These are phyloP conservation scores for Thaumetopoea pityocampa DNA, from an alignment of 1,140 invertebrate species.

Conservation along the genomic window DNA sequence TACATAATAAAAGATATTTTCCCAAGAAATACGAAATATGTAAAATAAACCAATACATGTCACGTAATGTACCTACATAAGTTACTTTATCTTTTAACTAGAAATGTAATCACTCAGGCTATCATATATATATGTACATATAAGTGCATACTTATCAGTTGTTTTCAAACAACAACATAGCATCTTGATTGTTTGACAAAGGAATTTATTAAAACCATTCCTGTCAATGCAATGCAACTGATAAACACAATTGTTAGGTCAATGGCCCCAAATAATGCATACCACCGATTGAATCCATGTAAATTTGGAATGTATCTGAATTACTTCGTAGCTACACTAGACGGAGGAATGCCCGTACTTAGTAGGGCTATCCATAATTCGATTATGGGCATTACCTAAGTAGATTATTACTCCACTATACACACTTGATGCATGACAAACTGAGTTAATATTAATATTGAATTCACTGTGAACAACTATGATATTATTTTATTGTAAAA, in stretches of 20 bases:
- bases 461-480: slow-evolving; percentile 7
- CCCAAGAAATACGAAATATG: no score
- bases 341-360: neutral
- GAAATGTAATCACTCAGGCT: no score
- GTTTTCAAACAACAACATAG: slow-evolving; percentile 4
- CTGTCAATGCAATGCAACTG: neutral
- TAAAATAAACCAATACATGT: no score
- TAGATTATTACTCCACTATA: no score
- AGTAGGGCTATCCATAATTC: slow-evolving; percentile 6
- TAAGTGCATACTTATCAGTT: neutral
- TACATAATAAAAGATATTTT: no score
- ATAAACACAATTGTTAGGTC: slow-evolving; percentile 5
- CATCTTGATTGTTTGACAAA: slow-evolving; percentile 1
- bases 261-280: slow-evolving; percentile 2
- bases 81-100: no score
- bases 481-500: slow-evolving; percentile 8
- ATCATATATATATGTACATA: neutral
- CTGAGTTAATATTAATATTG: slow-evolving; percentile 10
- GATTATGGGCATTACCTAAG: slow-evolving; percentile 7
- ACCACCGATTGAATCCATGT: no score
- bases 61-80: no score
- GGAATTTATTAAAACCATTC: slow-evolving; percentile 6
- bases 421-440: slow-evolving; percentile 8
- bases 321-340: no score
- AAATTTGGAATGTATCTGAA: no score